A percentile compares a stretch with the other conserved stretches of the same genome.
These are phyloP conservation scores for Plagodis pulveraria DNA, from an alignment of 2,888 invertebrate species.

Conservation along the genomic window DNA sequence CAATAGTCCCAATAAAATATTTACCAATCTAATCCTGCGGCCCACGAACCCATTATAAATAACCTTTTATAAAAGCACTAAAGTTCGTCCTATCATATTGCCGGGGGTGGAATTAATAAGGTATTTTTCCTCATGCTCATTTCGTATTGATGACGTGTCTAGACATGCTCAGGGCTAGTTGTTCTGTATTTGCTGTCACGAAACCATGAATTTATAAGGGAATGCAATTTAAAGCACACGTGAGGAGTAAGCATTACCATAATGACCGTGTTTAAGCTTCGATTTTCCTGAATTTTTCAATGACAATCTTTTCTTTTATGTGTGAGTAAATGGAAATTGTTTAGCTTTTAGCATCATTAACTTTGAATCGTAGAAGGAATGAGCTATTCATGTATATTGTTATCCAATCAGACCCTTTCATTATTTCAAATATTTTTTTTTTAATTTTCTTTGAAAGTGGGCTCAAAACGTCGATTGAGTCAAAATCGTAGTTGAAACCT, in stretches of 20 bases:
- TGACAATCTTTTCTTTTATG: background rate
- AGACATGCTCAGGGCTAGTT: conserved; percentile 62
- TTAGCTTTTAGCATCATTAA: no score
- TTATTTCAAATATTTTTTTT: no score
- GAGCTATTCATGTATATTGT: no score
- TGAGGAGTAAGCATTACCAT: conserved; percentile 35
- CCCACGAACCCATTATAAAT: conserved; percentile 76
- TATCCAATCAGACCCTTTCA: no score
- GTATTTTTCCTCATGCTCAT: conserved; percentile 63
- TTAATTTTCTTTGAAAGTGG: no score
- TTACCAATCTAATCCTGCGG: conserved; percentile 77
- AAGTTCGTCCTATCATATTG: conserved; percentile 61
- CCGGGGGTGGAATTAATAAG: conserved; percentile 64
- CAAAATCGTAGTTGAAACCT: no score
- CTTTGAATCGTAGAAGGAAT: no score
- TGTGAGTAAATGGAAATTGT: no score
- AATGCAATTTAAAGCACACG: conserved; percentile 55
- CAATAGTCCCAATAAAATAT: conserved; percentile 78
- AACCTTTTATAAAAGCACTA: conserved; percentile 67
- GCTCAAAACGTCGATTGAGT: no score
- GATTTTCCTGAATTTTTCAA: conserved; percentile 27
- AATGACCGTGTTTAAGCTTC: conserved; percentile 47
- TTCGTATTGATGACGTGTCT: conserved; percentile 76
- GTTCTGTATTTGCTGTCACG: conserved; percentile 73
- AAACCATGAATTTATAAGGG: conserved; percentile 63